These are phyloP conservation scores for Cotesia typhae DNA, from an alignment of 1,140 invertebrate species.

Conservation along the genomic window DNA sequence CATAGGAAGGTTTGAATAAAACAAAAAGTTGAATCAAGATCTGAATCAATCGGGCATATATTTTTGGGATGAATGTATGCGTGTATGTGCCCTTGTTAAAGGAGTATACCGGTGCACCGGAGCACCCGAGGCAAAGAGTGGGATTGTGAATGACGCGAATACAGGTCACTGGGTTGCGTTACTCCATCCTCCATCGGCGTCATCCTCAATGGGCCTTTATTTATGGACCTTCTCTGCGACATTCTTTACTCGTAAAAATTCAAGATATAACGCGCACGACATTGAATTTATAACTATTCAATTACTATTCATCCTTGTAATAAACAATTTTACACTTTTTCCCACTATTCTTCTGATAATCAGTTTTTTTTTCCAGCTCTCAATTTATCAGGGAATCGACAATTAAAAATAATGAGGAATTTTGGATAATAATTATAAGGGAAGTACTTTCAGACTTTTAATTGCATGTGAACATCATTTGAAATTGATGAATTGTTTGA, in stretches of 20 bases:
- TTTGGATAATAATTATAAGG: too few species aligned
- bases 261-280: neutral
- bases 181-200: constrained; percentile 53
- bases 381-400: too few species aligned
- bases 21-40: constrained; percentile 8
- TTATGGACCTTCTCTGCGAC: constrained; percentile 49
- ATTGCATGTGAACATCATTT: too few species aligned
- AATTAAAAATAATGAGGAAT: too few species aligned
- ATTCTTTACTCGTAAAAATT: constrained; percentile 11
- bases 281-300: neutral
- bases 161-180: constrained; percentile 63
- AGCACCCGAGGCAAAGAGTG: constrained; percentile 23
- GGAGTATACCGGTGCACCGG: constrained; percentile 20
- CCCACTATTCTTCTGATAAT: too few species aligned
- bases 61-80: constrained; percentile 31
- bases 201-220: constrained; percentile 61
- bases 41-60: constrained; percentile 10
- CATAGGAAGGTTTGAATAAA: neutral
- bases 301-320: constrained; percentile 1
- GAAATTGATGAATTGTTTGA: too few species aligned
- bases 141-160: constrained; percentile 66
- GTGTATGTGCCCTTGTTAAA: constrained; percentile 41
- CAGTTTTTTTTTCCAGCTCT: too few species aligned
- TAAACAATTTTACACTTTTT: neutral
- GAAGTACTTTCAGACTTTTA: too few species aligned